A percentile compares a stretch with the other conserved stretches of the same genome.
These are phyloP conservation scores for Orthonevra nobilis DNA, from an alignment of 2,888 invertebrate species.

Conservation along the genomic window DNA sequence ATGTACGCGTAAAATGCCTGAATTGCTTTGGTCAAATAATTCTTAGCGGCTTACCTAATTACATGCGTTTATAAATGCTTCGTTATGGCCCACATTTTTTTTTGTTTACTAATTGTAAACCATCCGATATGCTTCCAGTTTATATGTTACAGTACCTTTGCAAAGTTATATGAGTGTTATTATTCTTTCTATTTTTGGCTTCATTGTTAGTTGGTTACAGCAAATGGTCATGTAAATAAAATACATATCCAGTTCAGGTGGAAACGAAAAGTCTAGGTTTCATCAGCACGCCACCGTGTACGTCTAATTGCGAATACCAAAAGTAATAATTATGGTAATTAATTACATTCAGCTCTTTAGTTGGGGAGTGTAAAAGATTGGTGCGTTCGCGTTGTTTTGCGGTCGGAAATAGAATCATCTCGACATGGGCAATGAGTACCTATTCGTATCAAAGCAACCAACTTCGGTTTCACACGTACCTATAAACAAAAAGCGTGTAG, in stretches of 20 bases:
- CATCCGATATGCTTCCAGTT: no score
- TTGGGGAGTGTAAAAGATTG: background rate
- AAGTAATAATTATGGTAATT: slow-evolving; percentile 35
- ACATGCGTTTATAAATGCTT: no score
- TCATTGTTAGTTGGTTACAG: slow-evolving; percentile 4
- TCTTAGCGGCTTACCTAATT: slow-evolving; percentile 6
- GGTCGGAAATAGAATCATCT: slow-evolving; percentile 5
- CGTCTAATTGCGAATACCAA: slow-evolving; percentile 13
- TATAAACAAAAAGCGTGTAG: background rate
- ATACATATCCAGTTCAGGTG: no score
- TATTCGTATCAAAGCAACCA: background rate
- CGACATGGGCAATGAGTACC: slow-evolving; percentile 9
- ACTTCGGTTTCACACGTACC: background rate
- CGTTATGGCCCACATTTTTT: no score
- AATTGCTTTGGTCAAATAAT: no score
- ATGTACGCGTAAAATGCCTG: slow-evolving; percentile 7
- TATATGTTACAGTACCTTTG: no score
- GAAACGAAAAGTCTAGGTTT: no score
- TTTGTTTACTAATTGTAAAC: no score
- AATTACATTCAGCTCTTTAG: slow-evolving; percentile 12
- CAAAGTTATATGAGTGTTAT: no score
- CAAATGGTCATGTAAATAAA: background rate
- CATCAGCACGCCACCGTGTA: slow-evolving; percentile 20
- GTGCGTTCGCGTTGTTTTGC: background rate
- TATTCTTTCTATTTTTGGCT: background rate